Base-by-base conservation (phyloP, 2,797 vertebrate genomes). In the Rhinophrynus dorsalis region DNA sequence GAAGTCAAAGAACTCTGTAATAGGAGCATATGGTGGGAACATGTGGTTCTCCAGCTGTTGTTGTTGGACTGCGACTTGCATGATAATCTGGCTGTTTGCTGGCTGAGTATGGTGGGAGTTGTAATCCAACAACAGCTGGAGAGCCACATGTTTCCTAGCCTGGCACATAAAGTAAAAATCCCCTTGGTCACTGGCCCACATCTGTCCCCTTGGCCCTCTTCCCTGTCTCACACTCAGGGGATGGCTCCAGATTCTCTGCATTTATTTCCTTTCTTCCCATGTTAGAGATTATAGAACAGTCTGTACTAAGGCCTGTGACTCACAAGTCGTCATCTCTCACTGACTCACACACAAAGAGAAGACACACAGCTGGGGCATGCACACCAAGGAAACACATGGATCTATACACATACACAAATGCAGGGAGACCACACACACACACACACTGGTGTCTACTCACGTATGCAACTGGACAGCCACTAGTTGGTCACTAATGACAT, bases 221-320 rank as follows among this genome's bases (percentile, higher is more conserved):
- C 27, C 17, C 40, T 10, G 35, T 21, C 23, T 6, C 26, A 52
- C 13, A 26, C n/a, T 12, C 32, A 21, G 15, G 42, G 5, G 27
- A 5, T n/a, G 23, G 23, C n/a, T 50, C 12, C 23, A 24, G 47
- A 11, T n/a, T 10, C n/a, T 47, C 5, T 21, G 20, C 35, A 12
- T 9, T n/a, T 12, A 37, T 17, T 37, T 55, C 13, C 5, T 32
- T 12, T 27, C 17, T 55, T 17, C 50, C 30, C 33, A 17, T 57
- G 30, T 17, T 37, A 24, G 18, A 57, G 54, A 38, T 57, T 20
- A 56, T 23, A 15, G 54, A 57, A 57, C 54, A 57, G 33, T n/a
- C 18, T 57, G 54, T 57, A 4, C 32, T 38, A 18, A n/a, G 54
- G 32, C 12, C 33, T 35, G 30, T 57, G 54, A 57, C 11, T 24